Evolutionary conservation across 2,113 vertebrate species (phyloP).

Genomic region (Copsychus sechellarum): DNA sequence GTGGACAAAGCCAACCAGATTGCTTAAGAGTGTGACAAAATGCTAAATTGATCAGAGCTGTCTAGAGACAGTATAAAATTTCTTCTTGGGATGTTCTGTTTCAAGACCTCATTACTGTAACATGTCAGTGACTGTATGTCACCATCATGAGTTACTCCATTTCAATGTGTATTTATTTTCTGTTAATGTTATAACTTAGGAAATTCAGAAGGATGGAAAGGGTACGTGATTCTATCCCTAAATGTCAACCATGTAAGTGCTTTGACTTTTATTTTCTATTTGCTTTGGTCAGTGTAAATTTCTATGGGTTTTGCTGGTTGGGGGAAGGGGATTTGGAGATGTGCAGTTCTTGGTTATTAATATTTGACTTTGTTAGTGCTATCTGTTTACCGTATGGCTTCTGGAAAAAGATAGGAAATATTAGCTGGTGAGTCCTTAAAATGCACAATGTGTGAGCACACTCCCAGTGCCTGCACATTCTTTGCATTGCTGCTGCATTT

Average conservation of each 20-base stretch:
- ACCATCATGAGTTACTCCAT: slow-evolving; percentile 10
- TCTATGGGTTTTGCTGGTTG: slow-evolving; percentile 81
- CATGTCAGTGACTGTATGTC: background rate
- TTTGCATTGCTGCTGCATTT: background rate
- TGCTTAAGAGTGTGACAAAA: slow-evolving; percentile 4
- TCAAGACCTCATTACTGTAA: slow-evolving; percentile 14
- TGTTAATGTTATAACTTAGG: slow-evolving; percentile 74
- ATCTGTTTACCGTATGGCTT: slow-evolving; percentile 82
- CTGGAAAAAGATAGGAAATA: slow-evolving; percentile 65
- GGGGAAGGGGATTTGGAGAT: slow-evolving; percentile 81
- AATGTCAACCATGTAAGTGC: slow-evolving; percentile 82
- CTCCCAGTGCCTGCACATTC: background rate
- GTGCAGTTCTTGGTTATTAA: slow-evolving; percentile 82
- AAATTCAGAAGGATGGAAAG: slow-evolving; percentile 67
- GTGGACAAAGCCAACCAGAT: background rate
- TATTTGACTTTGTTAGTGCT: slow-evolving; percentile 86
- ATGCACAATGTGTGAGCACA: background rate
- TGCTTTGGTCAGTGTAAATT: slow-evolving; percentile 86
- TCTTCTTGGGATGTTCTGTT: slow-evolving; percentile 4
- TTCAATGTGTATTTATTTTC: slow-evolving; percentile 66
- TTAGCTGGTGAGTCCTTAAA: slow-evolving; percentile 61
- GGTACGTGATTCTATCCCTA: slow-evolving; percentile 74
- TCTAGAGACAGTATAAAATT: slow-evolving; percentile 11
- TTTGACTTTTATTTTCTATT: slow-evolving; percentile 86
- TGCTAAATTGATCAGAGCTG: background rate